Evolutionary conservation across 2,113 vertebrate species (phyloP).

Genomic region (Gallinago undulata): DNA sequence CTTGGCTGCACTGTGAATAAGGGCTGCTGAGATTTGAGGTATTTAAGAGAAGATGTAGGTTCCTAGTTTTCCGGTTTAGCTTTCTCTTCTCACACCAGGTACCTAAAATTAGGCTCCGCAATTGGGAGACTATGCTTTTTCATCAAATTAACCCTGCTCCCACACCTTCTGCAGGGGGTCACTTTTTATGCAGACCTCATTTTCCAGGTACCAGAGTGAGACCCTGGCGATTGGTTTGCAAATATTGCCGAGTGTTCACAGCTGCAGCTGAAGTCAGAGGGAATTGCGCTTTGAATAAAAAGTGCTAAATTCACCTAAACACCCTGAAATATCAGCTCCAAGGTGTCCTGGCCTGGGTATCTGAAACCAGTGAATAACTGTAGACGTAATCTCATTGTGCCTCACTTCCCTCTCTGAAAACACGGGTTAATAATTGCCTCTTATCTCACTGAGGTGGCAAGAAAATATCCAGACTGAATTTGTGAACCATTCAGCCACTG

Average conservation of each 20-base stretch:
- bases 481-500: background rate
- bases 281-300: background rate
- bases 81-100: background rate
- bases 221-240: background rate
- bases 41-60: background rate
- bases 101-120: background rate
- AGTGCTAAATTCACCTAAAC: background rate
- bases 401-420: background rate
- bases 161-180: background rate
- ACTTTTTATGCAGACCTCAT: background rate
- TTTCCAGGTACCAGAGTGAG: background rate
- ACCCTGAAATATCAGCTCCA: background rate
- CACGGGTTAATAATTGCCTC: background rate
- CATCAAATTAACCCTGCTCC: background rate
- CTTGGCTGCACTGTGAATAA: background rate
- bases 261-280: background rate
- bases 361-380: background rate
- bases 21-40: background rate
- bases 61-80: background rate
- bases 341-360: background rate
- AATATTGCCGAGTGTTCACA: background rate
- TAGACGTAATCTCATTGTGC: background rate
- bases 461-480: background rate
- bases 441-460: background rate
- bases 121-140: background rate